Base-by-base conservation (phyloP, 2,797 vertebrate genomes). In the Eidolon dupreanum region DNA sequence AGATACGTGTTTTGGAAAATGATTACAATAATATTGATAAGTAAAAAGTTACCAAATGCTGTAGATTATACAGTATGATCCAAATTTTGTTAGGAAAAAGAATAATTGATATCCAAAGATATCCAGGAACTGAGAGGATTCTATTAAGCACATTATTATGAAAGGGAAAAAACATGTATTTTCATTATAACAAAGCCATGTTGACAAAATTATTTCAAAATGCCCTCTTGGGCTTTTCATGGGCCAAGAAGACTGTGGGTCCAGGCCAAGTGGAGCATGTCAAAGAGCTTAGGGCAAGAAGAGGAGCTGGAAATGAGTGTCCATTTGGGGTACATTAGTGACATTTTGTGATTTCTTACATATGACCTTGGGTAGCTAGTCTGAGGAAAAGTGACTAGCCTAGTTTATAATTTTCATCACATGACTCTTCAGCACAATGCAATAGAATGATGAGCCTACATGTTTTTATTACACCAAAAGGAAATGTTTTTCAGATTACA, bases 401-500 rank as follows among this genome's bases (percentile, higher is more conserved):
- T 68, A 75, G 51, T 84, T 79, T 85, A 83, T 73, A 59, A 92
- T 43, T 86, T 31, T 82, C 90, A 73, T 53, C 78, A 59, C 17
- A 33, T 88, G 51, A 81, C 92, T 87, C 19, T 41, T 92, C 55
- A 68, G 85, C 93, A 95, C 65, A 91, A 17, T 24, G 49, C 57
- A 66, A 93, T 19, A 96, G 78, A 96, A 5, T 26, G 75, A 66
- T 70, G 43, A 83, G 38, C 57, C 90, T 31, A 15, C n/a, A 0
- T 1, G 83, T 87, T 97, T 97, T 81, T 88, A 90, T 84, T 88
- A 91, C 90, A 96, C 85, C 43, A 3, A 12, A 63, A 96, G 81
- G 90, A 97, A 97, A 95, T 97, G 65, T 63, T 97, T 95, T 92
- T 97, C 61, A 15, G 0, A 97, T 97, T 88, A 16, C 65, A 96